Conservation (phyloP, 2,113 vertebrate species). For the Lepisosteus oculatus region DNA sequence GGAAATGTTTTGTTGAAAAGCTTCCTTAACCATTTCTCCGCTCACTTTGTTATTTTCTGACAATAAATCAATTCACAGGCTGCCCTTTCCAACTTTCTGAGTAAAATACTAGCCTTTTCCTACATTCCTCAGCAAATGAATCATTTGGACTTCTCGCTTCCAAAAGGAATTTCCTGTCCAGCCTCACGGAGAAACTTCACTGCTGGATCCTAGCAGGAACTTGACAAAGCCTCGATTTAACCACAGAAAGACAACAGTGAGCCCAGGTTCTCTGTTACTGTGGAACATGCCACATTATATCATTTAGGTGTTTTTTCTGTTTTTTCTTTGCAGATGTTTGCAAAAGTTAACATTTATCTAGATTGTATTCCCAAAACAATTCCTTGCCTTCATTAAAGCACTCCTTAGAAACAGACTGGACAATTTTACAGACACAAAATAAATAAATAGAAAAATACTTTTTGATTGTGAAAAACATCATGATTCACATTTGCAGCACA, state of each 20-base stretch:
- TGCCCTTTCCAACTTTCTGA: constrained; percentile 78
- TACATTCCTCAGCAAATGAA: constrained; percentile 90
- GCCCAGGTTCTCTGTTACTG: constrained; percentile 22
- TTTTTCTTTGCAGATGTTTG: too few species aligned
- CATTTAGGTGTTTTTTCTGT: too few species aligned
- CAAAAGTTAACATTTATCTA: too few species aligned
- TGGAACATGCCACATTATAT: too few species aligned
- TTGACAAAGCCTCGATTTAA: constrained; percentile 75
- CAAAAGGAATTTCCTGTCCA: constrained; percentile 93
- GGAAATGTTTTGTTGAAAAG: constrained; percentile 90
- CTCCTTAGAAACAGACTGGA: too few species aligned
- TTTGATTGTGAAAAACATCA: too few species aligned
- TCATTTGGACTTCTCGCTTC: constrained; percentile 94
- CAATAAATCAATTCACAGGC: constrained; percentile 95
- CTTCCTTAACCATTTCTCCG: constrained; percentile 88
- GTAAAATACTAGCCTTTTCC: constrained; percentile 27
- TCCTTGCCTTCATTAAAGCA: too few species aligned
- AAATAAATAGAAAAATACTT: too few species aligned
- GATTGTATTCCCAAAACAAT: too few species aligned
- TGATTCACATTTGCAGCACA: too few species aligned
- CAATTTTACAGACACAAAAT: too few species aligned
- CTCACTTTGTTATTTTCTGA: constrained; percentile 87
- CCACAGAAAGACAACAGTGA: constrained; percentile 62
- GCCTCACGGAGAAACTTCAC: constrained; percentile 71
- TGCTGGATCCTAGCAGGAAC: constrained; percentile 78